phyloP scores from a whole-genome alignment of 2,113 vertebrate species.

The Suricata suricatta region DNA sequence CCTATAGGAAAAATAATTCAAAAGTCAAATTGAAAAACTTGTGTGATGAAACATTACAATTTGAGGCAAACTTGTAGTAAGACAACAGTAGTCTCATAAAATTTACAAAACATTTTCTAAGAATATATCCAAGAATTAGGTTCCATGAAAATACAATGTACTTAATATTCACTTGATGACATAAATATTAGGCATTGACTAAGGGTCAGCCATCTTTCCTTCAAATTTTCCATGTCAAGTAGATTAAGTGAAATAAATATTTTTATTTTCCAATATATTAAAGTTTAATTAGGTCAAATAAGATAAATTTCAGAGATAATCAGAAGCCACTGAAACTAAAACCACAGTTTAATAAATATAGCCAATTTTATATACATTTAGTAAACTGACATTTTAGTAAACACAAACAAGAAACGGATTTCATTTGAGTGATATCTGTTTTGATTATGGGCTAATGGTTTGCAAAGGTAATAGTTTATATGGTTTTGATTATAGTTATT shows the following conservation, averaged over 20 bases:
- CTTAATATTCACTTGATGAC: neutral
- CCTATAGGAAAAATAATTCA: neutral
- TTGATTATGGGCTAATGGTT: constrained; percentile 66
- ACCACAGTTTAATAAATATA: neutral
- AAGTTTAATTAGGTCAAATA: neutral
- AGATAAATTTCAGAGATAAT: constrained; percentile 8
- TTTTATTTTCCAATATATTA: neutral
- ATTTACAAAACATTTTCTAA: constrained; percentile 27
- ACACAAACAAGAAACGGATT: constrained; percentile 29
- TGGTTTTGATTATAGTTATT: constrained; percentile 37
- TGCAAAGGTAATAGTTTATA: constrained; percentile 53
- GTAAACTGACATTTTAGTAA: constrained; percentile 39
- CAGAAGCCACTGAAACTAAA: constrained; percentile 14
- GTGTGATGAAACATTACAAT: neutral
- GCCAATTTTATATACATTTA: neutral
- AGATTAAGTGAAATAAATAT: constrained; percentile 16
- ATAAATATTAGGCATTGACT: neutral
- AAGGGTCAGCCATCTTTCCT: neutral
- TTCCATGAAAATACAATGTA: neutral
- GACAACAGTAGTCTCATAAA: neutral
- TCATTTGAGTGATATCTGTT: constrained; percentile 40
- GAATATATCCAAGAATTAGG: neutral
- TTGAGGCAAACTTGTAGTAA: neutral
- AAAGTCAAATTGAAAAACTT: neutral
- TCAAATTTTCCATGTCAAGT: neutral